Conservation (phyloP, 2,888 invertebrate genomes). For the Entomobrya multifasciata region DNA sequence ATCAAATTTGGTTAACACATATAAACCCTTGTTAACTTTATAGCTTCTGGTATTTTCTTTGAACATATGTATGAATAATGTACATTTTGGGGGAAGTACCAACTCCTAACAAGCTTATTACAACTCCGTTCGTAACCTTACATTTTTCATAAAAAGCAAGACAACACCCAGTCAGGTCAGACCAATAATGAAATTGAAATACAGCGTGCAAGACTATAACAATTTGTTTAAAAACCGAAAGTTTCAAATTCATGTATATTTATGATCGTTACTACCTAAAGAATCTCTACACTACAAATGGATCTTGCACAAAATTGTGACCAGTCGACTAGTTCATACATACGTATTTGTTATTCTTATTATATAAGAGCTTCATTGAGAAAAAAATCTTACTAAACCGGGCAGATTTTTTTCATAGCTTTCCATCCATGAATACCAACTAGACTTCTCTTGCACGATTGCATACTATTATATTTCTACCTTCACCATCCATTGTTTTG, state of each 20-base stretch:
- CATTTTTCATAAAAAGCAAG: not conserved
- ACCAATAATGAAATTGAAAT: conserved; percentile 32
- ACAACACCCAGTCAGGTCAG: not conserved
- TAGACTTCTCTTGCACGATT: conserved; percentile 25
- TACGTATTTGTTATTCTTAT: not conserved
- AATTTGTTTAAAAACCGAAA: not conserved
- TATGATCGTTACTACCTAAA: too few relatives aligned
- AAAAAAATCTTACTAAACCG: conserved; percentile 34
- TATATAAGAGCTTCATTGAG: not conserved
- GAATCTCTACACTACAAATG: too few relatives aligned
- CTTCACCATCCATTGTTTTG: not conserved
- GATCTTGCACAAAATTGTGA: too few relatives aligned
- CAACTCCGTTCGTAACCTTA: too few relatives aligned
- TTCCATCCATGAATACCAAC: conserved; percentile 58
- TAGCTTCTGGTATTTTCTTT: conserved; percentile 24
- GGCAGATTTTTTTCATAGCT: conserved; percentile 36
- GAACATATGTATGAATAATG: conserved; percentile 30
- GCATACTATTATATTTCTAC: not conserved
- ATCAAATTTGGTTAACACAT: not conserved
- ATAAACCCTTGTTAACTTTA: conserved; percentile 23
- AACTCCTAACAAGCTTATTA: conserved; percentile 33
- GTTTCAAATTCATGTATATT: conserved; percentile 9
- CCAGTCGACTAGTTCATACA: too few relatives aligned
- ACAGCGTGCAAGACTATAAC: not conserved
- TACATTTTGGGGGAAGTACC: not conserved